These are phyloP conservation scores for Cephus pygmeus DNA, from an alignment of 2,888 invertebrate genomes.

Conservation along the genomic window DNA sequence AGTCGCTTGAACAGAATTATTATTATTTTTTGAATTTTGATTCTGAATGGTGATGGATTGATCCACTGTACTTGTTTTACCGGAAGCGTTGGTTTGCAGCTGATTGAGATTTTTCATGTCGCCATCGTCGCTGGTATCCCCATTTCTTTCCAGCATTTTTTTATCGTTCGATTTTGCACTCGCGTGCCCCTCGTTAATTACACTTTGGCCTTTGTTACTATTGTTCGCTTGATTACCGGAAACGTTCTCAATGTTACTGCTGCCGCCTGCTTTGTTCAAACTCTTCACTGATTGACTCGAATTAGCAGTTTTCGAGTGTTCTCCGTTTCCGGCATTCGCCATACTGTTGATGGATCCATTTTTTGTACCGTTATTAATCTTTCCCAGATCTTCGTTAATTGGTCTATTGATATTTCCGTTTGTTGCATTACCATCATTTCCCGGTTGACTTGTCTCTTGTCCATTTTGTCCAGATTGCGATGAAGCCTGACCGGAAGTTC, in stretches of 20 bases:
- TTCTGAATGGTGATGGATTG: neutral
- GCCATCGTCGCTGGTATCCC: neutral
- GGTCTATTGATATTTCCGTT: neutral
- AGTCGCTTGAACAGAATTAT: neutral
- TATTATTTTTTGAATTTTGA: neutral
- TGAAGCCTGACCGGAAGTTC: neutral
- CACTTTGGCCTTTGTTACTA: neutral
- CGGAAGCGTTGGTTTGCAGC: neutral
- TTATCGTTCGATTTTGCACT: neutral
- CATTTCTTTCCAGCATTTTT: neutral
- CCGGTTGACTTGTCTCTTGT: neutral
- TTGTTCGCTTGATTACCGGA: conserved; percentile 13
- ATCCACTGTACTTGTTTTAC: neutral
- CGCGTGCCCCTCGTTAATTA: neutral
- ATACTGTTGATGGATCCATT: neutral
- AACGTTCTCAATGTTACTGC: conserved; percentile 10
- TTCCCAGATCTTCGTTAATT: neutral
- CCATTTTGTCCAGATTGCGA: neutral
- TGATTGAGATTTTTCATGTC: neutral
- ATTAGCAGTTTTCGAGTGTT: conserved; percentile 16
- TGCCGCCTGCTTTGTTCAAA: conserved; percentile 1
- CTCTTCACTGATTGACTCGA: conserved; percentile 27
- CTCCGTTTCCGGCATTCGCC: neutral
- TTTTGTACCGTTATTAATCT: neutral
- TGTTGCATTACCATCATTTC: neutral